phyloP scores from a whole-genome alignment of 35 echinoderm and acorn worm species.

The Ophiothrix spiculata region DNA sequence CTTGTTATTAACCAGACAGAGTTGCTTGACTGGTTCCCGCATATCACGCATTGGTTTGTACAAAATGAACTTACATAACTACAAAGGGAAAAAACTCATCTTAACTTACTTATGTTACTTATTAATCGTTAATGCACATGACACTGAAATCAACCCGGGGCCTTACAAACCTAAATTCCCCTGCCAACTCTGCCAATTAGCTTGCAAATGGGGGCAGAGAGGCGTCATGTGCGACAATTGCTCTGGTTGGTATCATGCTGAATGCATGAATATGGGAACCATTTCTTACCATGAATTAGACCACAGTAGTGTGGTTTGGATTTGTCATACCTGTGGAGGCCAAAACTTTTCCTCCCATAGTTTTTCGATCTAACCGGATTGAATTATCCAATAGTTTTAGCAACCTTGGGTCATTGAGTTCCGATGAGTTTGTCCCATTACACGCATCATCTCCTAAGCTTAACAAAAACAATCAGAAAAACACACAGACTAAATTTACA shows the following conservation, averaged over 20 bases:
- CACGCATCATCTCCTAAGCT: neutral
- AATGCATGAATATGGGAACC: slow-evolving; percentile 22
- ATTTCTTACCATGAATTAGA: neutral
- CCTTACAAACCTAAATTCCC: slow-evolving; percentile 20
- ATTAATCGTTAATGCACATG: neutral
- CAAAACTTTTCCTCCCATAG: neutral
- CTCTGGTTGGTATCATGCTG: neutral
- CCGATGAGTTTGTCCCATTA: neutral
- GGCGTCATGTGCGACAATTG: slow-evolving; percentile 18
- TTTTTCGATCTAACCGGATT: too few species aligned
- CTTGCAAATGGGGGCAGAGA: slow-evolving; percentile 25
- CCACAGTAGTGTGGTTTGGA: neutral
- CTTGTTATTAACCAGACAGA: neutral
- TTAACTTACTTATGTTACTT: neutral
- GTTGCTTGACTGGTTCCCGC: neutral
- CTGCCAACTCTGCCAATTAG: neutral
- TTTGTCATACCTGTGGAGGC: neutral
- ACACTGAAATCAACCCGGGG: slow-evolving; percentile 8
- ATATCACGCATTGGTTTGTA: neutral
- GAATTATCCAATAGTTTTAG: neutral
- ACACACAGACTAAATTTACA: neutral
- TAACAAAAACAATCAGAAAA: neutral
- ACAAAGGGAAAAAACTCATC: neutral
- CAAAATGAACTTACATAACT: neutral
- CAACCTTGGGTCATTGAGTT: neutral